Conservation (phyloP, 2,113 vertebrate genomes). For the Tor tambroides region DNA sequence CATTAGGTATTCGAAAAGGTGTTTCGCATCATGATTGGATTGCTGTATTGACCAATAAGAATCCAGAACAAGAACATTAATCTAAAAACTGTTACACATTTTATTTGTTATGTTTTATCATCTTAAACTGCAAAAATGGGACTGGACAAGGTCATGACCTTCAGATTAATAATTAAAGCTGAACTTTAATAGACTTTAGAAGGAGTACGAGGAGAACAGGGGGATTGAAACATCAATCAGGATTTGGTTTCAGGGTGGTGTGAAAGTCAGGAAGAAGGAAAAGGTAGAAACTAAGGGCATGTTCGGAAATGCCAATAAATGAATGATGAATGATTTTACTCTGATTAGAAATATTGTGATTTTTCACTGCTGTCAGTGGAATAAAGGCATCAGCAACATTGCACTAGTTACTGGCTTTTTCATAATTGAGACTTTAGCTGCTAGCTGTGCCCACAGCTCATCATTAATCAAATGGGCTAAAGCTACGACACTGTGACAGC, state of each 20-base stretch:
- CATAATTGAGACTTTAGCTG: conserved; percentile 99
- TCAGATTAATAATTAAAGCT: conserved; percentile 55
- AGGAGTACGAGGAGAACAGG: conserved; percentile 31
- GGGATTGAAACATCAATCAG: conserved; percentile 41
- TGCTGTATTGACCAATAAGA: not conserved
- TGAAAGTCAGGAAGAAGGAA: conserved; percentile 65
- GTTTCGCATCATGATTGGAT: not conserved
- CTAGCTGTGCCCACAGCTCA: conserved; percentile 97
- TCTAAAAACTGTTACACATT: not conserved
- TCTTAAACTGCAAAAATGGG: not conserved
- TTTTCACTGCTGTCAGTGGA: conserved; percentile 95
- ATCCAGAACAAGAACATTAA: not conserved
- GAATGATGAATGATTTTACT: conserved; percentile 94
- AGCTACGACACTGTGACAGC: conserved; percentile 90
- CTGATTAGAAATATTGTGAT: conserved; percentile 98
- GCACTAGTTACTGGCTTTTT: conserved; percentile 96
- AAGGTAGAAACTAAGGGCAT: conserved; percentile 65
- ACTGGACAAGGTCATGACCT: conserved; percentile 42
- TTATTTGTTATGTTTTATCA: not conserved
- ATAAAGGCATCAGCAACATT: conserved; percentile 96
- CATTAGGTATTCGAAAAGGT: too few species aligned
- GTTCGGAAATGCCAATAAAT: conserved; percentile 91
- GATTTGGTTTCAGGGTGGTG: conserved; percentile 44
- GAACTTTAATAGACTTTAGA: conserved; percentile 45
- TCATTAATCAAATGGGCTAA: conserved; percentile 97